Evolutionary conservation across 2,888 invertebrate genomes (phyloP).

Genomic region (Laspeyria flexula): DNA sequence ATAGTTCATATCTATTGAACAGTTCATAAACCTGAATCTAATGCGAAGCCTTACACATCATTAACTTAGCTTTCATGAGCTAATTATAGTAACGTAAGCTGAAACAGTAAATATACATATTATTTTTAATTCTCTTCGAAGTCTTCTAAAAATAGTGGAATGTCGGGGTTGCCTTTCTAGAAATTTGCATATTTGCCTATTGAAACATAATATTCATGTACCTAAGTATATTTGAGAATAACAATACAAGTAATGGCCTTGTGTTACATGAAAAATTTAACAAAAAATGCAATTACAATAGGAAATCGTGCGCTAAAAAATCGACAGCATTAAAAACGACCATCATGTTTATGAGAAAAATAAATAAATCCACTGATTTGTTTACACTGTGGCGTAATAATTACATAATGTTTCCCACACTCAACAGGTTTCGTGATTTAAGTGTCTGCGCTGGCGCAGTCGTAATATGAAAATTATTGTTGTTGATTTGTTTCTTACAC

Average conservation of each 20-base stretch:
- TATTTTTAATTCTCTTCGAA: background rate
- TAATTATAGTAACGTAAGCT: background rate
- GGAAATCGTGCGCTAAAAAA: background rate
- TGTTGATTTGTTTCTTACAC: conserved; percentile 27
- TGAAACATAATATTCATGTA: too few species aligned
- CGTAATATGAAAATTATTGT: conserved; percentile 46
- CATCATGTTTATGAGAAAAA: conserved; percentile 19
- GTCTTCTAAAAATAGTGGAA: too few species aligned
- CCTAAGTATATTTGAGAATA: too few species aligned
- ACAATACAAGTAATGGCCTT: too few species aligned
- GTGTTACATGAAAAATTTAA: too few species aligned
- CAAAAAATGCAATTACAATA: background rate
- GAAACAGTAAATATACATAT: background rate
- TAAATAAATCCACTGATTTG: conserved; percentile 34
- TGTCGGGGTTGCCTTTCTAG: too few species aligned
- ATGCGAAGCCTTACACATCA: conserved; percentile 7
- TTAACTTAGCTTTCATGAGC: conserved; percentile 6
- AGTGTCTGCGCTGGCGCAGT: conserved; percentile 30
- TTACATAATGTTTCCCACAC: conserved; percentile 52
- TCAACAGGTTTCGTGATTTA: conserved; percentile 46
- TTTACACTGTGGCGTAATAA: conserved; percentile 39
- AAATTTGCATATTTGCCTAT: too few species aligned
- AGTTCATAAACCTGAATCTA: conserved; percentile 16
- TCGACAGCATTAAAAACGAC: background rate
- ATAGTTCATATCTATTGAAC: background rate